These are phyloP conservation scores for Bovichtus diacanthus DNA, from an alignment of 2,797 vertebrate genomes.

Conservation along the genomic window DNA sequence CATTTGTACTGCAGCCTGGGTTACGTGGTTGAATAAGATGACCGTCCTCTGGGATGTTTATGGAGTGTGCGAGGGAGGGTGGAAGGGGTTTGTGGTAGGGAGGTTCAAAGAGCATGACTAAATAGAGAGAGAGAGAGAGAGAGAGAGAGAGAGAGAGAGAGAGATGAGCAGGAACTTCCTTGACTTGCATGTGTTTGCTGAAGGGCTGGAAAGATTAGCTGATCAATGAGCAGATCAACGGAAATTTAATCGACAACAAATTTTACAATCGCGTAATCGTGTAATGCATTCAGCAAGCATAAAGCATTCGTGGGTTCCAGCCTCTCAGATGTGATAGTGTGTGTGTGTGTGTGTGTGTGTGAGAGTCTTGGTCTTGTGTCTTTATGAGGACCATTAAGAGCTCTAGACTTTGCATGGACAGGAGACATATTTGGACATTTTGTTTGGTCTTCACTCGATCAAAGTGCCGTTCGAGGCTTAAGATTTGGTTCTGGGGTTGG, in stretches of 20 bases:
- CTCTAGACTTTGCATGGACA: not conserved
- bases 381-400: not conserved
- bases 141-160: conserved; percentile 85
- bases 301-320: not conserved
- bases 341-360: not conserved
- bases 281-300: not conserved
- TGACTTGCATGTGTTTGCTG: conserved; percentile 16
- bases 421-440: not conserved
- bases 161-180: conserved; percentile 77
- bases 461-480: not conserved
- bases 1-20: conserved; percentile 13
- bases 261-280: not conserved
- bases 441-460: not conserved
- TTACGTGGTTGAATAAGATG: conserved; percentile 43
- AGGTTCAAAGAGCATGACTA: conserved; percentile 88
- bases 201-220: conserved; percentile 7
- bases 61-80: conserved; percentile 59
- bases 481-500: not conserved
- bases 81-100: conserved; percentile 79
- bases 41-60: conserved; percentile 39
- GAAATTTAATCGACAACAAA: conserved; percentile 1
- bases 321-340: not conserved
- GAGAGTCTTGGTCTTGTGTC: not conserved
- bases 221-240: conserved; percentile 13
- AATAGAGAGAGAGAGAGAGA: conserved; percentile 85